Base-by-base conservation (phyloP, 2,797 vertebrate species). In the Acanthis flammea region DNA sequence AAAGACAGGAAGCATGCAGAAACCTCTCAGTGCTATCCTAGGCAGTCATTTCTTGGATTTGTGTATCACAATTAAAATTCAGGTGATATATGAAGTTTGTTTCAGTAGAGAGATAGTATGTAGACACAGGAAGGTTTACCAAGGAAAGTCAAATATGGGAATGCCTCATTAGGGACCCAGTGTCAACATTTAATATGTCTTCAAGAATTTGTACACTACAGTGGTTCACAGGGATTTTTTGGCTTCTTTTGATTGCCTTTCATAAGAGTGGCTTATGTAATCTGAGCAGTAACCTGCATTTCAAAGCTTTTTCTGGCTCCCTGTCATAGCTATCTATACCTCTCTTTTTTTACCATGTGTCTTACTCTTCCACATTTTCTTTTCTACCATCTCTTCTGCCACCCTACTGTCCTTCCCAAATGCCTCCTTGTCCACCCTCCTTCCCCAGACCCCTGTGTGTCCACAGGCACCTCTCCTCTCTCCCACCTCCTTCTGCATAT, bases 1-100 rank as follows among this genome's bases (percentile, higher is more conserved):
- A 94, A 68, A 33, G 54, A 76, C 74, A 86, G 47, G 60, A 94
- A 90, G 39, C 14, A 71, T 87, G 65, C 51, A 94, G 79, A 95
- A 86, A 83, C 61, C 82, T 86, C 67, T 80, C 90, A 82, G 86
- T 61, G 77, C 37, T 89, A 77, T 89, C 35, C 76, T 35, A 54
- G 47, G 50, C 31, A 74, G 48, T 51, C 0, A 1, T 33, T 71
- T 77, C 48, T 21, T 87, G 28, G 42, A 82, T 74, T 92, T 89
- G 39, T 62, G 55, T 58, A 74, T 14, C 30, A 45, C 28, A 71
- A 88, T 89, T 88, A 68, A 91, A 95, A 91, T 94, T 87, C 81
- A 54, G 50, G 51, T 74, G 23, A 80, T 79, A 93, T 14, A 71
- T 13, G 19, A 79, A 50, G 19, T 88, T 88, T 82, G 61, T 71